A percentile compares a stretch with the other conserved stretches of the same genome.
These are phyloP conservation scores for Tokudaia muenninki DNA, from an alignment of 2,797 vertebrate genomes.

Conservation along the genomic window DNA sequence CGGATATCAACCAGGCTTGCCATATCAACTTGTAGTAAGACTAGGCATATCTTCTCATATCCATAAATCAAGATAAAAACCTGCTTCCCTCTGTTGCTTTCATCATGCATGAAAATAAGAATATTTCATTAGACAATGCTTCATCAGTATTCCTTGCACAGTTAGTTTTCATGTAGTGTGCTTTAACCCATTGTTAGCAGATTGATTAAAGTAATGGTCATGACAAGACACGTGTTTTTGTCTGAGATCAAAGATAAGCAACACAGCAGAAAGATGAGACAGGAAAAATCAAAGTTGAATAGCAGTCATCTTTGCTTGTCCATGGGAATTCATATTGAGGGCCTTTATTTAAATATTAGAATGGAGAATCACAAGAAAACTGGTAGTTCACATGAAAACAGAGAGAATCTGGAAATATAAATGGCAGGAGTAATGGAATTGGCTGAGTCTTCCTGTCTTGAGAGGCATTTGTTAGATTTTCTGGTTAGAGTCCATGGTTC, in stretches of 20 bases:
- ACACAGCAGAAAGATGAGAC: neutral
- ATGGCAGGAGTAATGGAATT: neutral
- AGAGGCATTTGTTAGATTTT: neutral
- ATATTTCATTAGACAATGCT: neutral
- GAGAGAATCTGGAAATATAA: neutral
- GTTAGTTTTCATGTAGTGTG: neutral
- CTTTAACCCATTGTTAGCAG: neutral
- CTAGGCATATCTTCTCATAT: neutral
- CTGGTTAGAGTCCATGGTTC: neutral
- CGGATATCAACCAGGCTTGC: neutral
- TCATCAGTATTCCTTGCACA: neutral
- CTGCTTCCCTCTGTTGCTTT: neutral
- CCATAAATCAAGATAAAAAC: neutral
- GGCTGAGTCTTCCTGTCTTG: neutral
- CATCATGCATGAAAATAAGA: neutral
- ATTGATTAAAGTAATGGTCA: neutral
- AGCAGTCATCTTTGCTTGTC: neutral
- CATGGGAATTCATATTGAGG: neutral
- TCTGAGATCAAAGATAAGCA: neutral
- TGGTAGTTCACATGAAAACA: neutral
- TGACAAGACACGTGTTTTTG: neutral
- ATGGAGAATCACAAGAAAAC: neutral
- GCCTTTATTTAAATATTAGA: neutral
- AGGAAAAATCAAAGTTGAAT: neutral
- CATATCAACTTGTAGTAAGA: neutral